These are phyloP conservation scores for Incurvaria masculella DNA, from an alignment of 2,888 invertebrate genomes.

Conservation along the genomic window DNA sequence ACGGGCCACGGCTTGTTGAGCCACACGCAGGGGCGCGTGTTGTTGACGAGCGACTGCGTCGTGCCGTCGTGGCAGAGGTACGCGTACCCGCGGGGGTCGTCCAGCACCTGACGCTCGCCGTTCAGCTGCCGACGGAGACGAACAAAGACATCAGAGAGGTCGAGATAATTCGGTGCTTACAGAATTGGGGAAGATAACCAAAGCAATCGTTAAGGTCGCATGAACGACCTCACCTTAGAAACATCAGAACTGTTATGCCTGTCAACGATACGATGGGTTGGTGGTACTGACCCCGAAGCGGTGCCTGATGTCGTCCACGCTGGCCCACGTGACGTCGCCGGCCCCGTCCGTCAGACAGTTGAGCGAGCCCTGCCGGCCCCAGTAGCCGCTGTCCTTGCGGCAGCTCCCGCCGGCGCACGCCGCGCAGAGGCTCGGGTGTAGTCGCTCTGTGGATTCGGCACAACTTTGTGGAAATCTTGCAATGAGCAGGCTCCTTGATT, in stretches of 20 bases:
- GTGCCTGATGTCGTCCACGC: conserved; percentile 62
- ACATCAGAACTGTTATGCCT: too few relatives aligned
- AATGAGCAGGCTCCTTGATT: too few relatives aligned
- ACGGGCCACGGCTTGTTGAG: conserved; percentile 76
- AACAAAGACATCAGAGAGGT: too few relatives aligned
- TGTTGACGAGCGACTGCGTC: conserved; percentile 52
- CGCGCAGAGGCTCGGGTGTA: conserved; percentile 68
- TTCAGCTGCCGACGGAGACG: too few relatives aligned
- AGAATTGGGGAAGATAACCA: too few relatives aligned
- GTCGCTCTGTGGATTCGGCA: conserved; percentile 14
- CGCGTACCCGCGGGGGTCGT: conserved; percentile 54
- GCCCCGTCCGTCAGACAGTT: conserved; percentile 73
- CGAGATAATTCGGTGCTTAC: too few relatives aligned
- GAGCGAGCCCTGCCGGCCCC: conserved; percentile 79
- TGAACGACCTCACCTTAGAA: too few relatives aligned
- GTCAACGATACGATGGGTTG: too few relatives aligned
- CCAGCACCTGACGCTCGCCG: conserved; percentile 20
- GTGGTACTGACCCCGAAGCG: conserved; percentile 64
- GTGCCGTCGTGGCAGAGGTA: conserved; percentile 76
- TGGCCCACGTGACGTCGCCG: conserved; percentile 83
- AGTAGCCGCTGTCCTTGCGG: conserved; percentile 68
- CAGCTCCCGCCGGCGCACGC: conserved; percentile 66
- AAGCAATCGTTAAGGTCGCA: too few relatives aligned
- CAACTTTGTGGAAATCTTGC: too few relatives aligned
- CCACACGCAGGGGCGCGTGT: conserved; percentile 70